Percentiles rank a stretch among this genome's conserved stretches.
Conservation (phyloP, 2,113 vertebrate genomes). For the Pogona vitticeps region DNA sequence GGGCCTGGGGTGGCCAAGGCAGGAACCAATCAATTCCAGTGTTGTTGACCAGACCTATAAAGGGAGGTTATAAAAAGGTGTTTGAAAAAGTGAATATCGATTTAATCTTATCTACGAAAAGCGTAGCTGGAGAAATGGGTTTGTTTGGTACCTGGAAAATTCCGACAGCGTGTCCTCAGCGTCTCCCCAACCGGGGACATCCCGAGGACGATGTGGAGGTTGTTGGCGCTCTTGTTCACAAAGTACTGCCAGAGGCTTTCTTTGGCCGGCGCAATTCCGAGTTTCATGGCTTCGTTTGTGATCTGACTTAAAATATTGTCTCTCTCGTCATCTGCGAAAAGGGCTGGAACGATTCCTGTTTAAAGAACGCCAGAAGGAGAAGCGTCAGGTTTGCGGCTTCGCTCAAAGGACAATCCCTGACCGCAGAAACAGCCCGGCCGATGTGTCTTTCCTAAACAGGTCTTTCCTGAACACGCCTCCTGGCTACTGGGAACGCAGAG, state of each 20-base stretch:
- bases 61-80: conserved; percentile 24
- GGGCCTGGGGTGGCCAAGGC: conserved; percentile 92
- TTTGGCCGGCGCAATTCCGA: conserved; percentile 82
- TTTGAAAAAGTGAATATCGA: no score
- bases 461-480: background rate
- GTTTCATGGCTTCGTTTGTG: conserved; percentile 83
- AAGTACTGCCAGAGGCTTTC: conserved; percentile 95
- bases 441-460: background rate
- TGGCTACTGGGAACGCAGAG: no score
- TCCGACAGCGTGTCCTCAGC: conserved; percentile 90
- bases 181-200: conserved; percentile 94
- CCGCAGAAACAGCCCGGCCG: background rate
- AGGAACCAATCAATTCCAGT: conserved; percentile 97
- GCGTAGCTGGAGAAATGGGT: background rate
- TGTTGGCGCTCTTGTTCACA: conserved; percentile 89
- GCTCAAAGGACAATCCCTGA: background rate
- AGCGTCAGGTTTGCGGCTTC: no score
- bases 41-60: conserved; percentile 93
- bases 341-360: conserved; percentile 93
- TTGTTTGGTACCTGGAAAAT: conserved; percentile 88
- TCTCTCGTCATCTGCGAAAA: conserved; percentile 93
- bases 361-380: conserved; percentile 22
- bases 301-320: conserved; percentile 84
- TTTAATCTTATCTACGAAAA: no score
- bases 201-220: conserved; percentile 91